Percentiles rank a stretch among this genome's conserved stretches.
Evolutionary conservation across 2,888 invertebrate genomes (phyloP).

Genomic region (Endomychus coccineus): DNA sequence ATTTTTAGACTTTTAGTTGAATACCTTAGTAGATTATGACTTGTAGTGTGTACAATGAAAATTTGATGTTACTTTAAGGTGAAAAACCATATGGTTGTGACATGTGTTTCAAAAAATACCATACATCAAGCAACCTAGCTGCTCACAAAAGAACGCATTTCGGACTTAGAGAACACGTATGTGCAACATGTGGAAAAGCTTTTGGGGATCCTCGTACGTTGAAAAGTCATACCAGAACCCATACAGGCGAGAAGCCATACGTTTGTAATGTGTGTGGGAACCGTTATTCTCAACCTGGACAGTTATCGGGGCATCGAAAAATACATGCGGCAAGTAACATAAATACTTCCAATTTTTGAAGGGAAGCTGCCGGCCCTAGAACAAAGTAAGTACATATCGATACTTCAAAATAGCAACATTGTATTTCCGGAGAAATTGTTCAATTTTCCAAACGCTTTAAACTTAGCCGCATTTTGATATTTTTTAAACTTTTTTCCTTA

Average conservation of each 20-base stretch:
- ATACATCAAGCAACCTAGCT: slow-evolving; percentile 39
- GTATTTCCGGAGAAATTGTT: too few species aligned
- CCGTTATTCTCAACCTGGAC: slow-evolving; percentile 38
- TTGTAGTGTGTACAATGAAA: too few species aligned
- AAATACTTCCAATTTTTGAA: too few species aligned
- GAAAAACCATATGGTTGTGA: slow-evolving; percentile 39
- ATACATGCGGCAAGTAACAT: slow-evolving; percentile 24
- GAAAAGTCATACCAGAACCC: slow-evolving; percentile 36
- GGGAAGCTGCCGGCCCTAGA: too few species aligned
- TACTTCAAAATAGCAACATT: too few species aligned
- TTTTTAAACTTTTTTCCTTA: too few species aligned
- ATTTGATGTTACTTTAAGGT: slow-evolving; percentile 27
- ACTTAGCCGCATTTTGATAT: too few species aligned
- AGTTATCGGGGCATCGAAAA: slow-evolving; percentile 36
- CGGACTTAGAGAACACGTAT: slow-evolving; percentile 35
- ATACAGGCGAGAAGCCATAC: slow-evolving; percentile 40
- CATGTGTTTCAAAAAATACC: slow-evolving; percentile 37
- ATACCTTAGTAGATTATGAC: too few species aligned
- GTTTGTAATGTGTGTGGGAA: slow-evolving; percentile 35
- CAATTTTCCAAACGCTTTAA: too few species aligned
- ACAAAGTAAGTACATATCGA: too few species aligned
- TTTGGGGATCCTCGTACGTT: slow-evolving; percentile 38
- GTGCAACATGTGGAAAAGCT: slow-evolving; percentile 36
- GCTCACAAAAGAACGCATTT: slow-evolving; percentile 37
- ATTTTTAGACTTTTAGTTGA: too few species aligned